Base-by-base conservation (phyloP, 1,140 invertebrate species). In the Heterodera carotae region DNA sequence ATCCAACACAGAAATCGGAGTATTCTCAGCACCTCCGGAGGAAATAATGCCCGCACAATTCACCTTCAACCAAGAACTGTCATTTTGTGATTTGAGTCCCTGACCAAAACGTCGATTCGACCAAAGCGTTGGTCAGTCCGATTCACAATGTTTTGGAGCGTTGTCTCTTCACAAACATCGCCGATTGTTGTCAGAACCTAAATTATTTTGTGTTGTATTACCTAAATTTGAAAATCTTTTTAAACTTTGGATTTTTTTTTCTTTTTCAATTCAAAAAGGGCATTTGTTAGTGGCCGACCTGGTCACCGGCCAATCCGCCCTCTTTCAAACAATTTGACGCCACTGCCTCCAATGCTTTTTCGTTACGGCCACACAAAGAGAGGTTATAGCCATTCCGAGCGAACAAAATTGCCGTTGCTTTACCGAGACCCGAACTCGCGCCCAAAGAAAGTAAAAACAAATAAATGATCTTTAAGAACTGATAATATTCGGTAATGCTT, bases 1-100 rank as follows among this genome's bases (percentile, higher is more conserved):
- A 82, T 97, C 94, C 88, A 92, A 96, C 83, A 94, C 81, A 15
- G 81, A 71, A 12, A 68, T 92, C 64, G 90, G 91, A 0, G 93
- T 94, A 77, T 91, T 93, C 89, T 96, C 94, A 82, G 96, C 94
- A 10, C 89, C 90, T 64, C 94, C 95, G 66, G 87, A 89, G 85
- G 93, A 93, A 27, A 96, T 86, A 74, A 94, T 92, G 5, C 94
- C 94, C 53, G 94, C 94, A 90, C 93, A 94, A 88, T 80, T 97
- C 0, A 96, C 88, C 89, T 85, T 27, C 39, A 80, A 67, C 22
- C 18, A 62, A 0, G 62, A 29, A 31, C 10, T 31, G 15, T 22
- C 12, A 29, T 27, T 66, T 66, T 29, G 29, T 66, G 7, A 66
- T 66, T 22, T 29, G 15, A 34, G 27, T 31, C 2, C 31, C 56